Conservation (phyloP, 2,113 vertebrate species). For the Gorsachius goisagi region DNA sequence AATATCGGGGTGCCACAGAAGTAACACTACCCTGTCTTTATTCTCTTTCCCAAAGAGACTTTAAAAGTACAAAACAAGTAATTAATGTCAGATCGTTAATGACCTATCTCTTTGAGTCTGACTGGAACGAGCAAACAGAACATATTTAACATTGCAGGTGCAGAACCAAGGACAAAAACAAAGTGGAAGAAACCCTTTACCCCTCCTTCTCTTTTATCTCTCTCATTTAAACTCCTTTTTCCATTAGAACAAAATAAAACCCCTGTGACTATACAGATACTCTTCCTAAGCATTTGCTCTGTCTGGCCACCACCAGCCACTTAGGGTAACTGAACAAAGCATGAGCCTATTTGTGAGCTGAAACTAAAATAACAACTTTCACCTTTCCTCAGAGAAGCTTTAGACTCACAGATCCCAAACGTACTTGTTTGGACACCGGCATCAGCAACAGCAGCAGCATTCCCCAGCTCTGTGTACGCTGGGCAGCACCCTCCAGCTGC, state of each 20-base stretch:
- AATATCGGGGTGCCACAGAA: not conserved
- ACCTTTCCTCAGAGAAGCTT: not conserved
- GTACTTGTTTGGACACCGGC: not conserved
- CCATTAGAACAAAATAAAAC: not conserved
- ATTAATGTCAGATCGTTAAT: slow-evolving; percentile 23
- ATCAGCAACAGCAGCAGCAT: not conserved
- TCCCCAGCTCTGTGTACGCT: not conserved
- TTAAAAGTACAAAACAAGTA: not conserved
- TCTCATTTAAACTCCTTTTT: not conserved
- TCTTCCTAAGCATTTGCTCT: not conserved
- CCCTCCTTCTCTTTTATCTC: not conserved
- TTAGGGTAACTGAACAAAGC: not conserved
- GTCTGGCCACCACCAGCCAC: not conserved
- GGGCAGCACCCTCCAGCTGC: not conserved
- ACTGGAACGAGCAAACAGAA: not conserved
- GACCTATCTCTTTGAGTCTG: not conserved
- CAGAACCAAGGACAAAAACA: slow-evolving; percentile 2
- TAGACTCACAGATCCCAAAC: not conserved
- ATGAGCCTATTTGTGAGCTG: not conserved
- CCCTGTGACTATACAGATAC: not conserved
- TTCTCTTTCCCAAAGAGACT: not conserved
- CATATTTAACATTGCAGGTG: not conserved
- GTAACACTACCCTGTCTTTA: not conserved
- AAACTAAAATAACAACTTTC: not conserved
- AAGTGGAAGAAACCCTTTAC: not conserved